phyloP scores from a whole-genome alignment of 2,888 invertebrate genomes.

The Ellobium chinense region DNA sequence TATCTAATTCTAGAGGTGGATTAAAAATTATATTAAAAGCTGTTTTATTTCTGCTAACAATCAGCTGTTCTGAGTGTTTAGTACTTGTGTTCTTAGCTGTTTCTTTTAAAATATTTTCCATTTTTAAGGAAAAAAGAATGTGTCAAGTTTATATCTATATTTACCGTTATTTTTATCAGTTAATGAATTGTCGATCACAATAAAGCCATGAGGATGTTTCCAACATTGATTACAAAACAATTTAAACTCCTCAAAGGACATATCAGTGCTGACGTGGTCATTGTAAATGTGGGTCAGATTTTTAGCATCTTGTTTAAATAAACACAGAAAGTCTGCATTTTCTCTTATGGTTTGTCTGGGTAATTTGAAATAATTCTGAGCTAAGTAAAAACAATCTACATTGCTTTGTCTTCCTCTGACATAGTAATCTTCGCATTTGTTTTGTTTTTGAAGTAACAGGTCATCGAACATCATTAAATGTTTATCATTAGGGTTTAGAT shows the following conservation, averaged over 20 bases:
- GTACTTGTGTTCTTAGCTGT: not conserved
- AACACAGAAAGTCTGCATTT: not conserved
- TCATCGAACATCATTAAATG: constrained; percentile 7
- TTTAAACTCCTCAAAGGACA: not conserved
- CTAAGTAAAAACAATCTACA: not conserved
- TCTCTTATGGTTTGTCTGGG: not conserved
- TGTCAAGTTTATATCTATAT: not conserved
- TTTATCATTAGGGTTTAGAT: constrained; percentile 9
- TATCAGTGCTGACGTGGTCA: constrained; percentile 3
- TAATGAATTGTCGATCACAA: not conserved
- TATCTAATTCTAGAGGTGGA: not conserved
- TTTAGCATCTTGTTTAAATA: not conserved
- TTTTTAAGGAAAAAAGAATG: not conserved
- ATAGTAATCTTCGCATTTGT: constrained; percentile 26
- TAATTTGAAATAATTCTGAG: not conserved
- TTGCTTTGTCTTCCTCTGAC: not conserved
- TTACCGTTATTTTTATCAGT: constrained; percentile 1
- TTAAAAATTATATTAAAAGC: not conserved
- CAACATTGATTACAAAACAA: not conserved
- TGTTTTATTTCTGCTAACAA: not conserved
- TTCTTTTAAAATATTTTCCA: not conserved
- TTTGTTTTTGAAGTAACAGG: constrained; percentile 12
- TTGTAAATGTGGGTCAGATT: no score
- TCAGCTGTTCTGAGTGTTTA: not conserved
- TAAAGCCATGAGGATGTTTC: not conserved